Conservation (phyloP, 2,888 invertebrate species). For the Volucella inanis region DNA sequence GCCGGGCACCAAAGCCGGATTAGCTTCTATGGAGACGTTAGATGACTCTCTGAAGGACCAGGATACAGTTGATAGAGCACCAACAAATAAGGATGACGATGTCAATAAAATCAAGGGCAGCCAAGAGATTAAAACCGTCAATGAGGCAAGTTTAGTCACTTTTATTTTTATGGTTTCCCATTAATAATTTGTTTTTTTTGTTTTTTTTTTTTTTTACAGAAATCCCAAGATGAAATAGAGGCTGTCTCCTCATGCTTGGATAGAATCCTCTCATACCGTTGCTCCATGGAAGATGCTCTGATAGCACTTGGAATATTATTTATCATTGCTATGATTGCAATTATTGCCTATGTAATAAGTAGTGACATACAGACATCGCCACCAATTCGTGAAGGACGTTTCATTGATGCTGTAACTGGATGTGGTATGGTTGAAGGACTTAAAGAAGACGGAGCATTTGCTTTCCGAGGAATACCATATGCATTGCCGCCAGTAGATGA, state of each 20-base stretch:
- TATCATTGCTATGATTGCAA: constrained; percentile 86
- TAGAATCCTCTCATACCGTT: constrained; percentile 87
- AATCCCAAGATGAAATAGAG: constrained; percentile 79
- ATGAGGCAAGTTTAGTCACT: constrained; percentile 77
- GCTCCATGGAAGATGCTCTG: constrained; percentile 86
- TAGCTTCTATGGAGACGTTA: constrained; percentile 92
- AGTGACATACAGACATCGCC: constrained; percentile 85
- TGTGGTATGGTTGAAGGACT: constrained; percentile 92
- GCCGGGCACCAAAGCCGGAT: constrained; percentile 86
- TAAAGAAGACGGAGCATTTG: constrained; percentile 90
- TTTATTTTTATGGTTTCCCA: neutral
- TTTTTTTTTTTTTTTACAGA: constrained; percentile 73
- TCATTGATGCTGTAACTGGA: constrained; percentile 88
- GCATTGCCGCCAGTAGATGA: constrained; percentile 89
- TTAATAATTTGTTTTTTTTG: neutral
- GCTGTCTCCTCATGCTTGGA: constrained; percentile 84
- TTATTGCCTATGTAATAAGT: constrained; percentile 87
- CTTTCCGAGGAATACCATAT: constrained; percentile 92
- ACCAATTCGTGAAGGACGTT: constrained; percentile 89
- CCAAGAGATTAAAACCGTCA: constrained; percentile 82
- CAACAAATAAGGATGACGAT: constrained; percentile 85
- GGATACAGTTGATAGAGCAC: constrained; percentile 84
- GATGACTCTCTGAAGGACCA: constrained; percentile 88
- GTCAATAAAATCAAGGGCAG: constrained; percentile 87
- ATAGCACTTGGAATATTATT: constrained; percentile 85